Conservation (phyloP, 2,888 invertebrate species). For the Synergus gifuensis region DNA sequence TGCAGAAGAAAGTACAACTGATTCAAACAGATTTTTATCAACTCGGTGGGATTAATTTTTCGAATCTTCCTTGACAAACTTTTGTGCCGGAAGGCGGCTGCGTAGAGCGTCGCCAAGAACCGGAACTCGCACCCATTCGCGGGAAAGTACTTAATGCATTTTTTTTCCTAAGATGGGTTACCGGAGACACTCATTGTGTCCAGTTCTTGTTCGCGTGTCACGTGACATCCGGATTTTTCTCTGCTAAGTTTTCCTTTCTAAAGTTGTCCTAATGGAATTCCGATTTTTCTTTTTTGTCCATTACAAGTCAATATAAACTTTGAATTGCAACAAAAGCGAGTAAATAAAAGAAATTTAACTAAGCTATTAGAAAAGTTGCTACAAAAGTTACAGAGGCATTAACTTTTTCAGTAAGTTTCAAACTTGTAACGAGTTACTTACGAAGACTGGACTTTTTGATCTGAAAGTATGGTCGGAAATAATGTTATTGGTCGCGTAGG, state of each 20-base stretch:
- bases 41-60: slow-evolving; percentile 42
- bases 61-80: slow-evolving; percentile 47
- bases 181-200: slow-evolving; percentile 62
- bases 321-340: neutral
- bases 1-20: neutral
- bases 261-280: slow-evolving; percentile 57
- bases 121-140: slow-evolving; percentile 56
- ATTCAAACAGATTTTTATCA: neutral
- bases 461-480: neutral
- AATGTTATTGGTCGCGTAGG: slow-evolving; percentile 14
- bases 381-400: neutral
- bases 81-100: slow-evolving; percentile 49
- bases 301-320: slow-evolving; percentile 31
- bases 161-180: slow-evolving; percentile 60
- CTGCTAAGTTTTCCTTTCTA: slow-evolving; percentile 57
- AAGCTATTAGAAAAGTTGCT: neutral
- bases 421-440: neutral
- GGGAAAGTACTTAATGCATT: slow-evolving; percentile 60
- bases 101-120: slow-evolving; percentile 53
- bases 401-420: neutral
- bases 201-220: slow-evolving; percentile 60
- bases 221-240: slow-evolving; percentile 57
- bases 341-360: neutral
- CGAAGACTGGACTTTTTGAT: slow-evolving; percentile 4
- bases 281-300: slow-evolving; percentile 53